Base-by-base conservation (phyloP, 2,797 vertebrate species). In the Pteronotus mesoamericanus region DNA sequence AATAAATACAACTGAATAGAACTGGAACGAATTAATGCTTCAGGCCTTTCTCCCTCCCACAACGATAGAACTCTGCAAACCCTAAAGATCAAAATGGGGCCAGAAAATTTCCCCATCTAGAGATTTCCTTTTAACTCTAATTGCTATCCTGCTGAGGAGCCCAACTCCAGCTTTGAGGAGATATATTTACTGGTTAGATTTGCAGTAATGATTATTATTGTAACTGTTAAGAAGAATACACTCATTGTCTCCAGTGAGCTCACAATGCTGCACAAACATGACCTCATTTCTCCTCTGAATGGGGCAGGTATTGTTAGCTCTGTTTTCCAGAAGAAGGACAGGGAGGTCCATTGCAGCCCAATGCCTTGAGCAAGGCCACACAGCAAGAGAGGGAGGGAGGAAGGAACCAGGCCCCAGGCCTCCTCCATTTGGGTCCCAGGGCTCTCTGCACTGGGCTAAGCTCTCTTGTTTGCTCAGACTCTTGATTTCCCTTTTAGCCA, bases 201-300 rank as follows among this genome's bases (percentile, higher is more conserved):
- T 96, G 55, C 96, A 86, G 93, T 96, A 97, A 97, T 97, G 97
- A 95, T 96, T 98, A 97, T 97, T 97, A 96, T 98, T 97, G 96
- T 97, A 96, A 46, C 92, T 84, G 88, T 75, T 80, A 3, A 69
- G 80, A 97, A 98, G 96, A 98, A 98, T 97, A 94, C 94, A 74
- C 14, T 86, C 97, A 97, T 98, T 97, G 97, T 98, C 95, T 97
- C 59, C 95, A 78, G 59, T 14, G 69, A 95, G 82, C 88, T 96
- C 94, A 80, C 71, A 77, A 37, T 19, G 42, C 80, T 96, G 94
- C 95, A 93, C 74, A 96, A 85, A 90, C 95, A 96, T 97, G 96
- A 97, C 85, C 95, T 98, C 97, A 97, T 92, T 87, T 94, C 95
- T 96, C 92, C 97, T 96, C 90, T 64, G 82, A 94, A 84, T 1